These are phyloP conservation scores for Oplegnathus fasciatus DNA, from an alignment of 2,113 vertebrate genomes.

Conservation along the genomic window DNA sequence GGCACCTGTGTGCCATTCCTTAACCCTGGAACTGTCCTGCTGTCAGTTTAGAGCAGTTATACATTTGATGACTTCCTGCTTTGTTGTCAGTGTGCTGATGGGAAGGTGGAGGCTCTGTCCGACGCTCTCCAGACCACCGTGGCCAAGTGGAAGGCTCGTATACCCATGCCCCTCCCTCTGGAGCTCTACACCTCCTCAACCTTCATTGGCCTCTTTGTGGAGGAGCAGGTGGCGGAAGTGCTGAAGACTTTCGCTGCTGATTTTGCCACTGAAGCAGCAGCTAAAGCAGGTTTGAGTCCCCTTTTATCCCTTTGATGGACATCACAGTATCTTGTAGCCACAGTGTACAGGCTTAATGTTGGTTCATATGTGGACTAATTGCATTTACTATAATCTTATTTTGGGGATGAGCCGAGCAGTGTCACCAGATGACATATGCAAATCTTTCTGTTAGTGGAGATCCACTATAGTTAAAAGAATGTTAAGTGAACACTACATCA, in stretches of 20 bases:
- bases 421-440: not conserved
- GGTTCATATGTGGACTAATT: not conserved
- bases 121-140: slow-evolving; percentile 92
- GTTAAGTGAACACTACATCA: not conserved
- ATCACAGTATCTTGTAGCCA: not conserved
- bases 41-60: not conserved
- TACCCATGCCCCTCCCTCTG: slow-evolving; percentile 91
- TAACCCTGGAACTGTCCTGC: too few species aligned
- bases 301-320: not conserved
- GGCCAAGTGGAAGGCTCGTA: slow-evolving; percentile 91
- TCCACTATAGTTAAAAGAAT: not conserved
- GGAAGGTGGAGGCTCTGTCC: slow-evolving; percentile 91
- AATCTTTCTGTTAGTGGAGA: not conserved
- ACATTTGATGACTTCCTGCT: not conserved
- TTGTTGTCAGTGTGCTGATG: slow-evolving; percentile 91
- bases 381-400: not conserved
- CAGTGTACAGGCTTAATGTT: too few species aligned
- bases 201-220: slow-evolving; percentile 98
- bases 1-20: not conserved
- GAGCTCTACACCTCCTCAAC: slow-evolving; percentile 96
- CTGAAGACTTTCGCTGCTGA: slow-evolving; percentile 96
- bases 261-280: slow-evolving; percentile 91
- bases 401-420: not conserved
- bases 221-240: slow-evolving; percentile 94
- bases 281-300: slow-evolving; percentile 90